Conservation (phyloP, 2,797 vertebrate species). For the Moxostoma hubbsi region DNA sequence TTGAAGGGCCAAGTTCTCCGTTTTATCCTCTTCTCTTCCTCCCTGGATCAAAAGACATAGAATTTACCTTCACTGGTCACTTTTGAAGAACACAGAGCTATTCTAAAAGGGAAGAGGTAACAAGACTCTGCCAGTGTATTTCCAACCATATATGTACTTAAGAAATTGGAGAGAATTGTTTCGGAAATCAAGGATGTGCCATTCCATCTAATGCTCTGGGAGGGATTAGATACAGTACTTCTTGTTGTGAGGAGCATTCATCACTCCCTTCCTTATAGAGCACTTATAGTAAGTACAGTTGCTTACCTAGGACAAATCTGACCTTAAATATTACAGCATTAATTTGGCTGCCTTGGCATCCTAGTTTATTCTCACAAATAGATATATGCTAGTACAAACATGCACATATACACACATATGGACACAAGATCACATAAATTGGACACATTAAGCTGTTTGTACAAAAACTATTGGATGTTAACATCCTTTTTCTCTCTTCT, state of each 20-base stretch:
- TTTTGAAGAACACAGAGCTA: slow-evolving; percentile 59
- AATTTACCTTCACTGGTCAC: slow-evolving; percentile 76
- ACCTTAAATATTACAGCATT: slow-evolving; percentile 61
- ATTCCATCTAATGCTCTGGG: slow-evolving; percentile 53
- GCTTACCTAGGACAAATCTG: slow-evolving; percentile 42
- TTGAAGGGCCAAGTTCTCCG: slow-evolving; percentile 65
- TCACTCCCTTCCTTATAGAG: slow-evolving; percentile 27
- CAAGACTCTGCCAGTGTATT: slow-evolving; percentile 60
- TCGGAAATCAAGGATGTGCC: slow-evolving; percentile 58
- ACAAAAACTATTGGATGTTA: slow-evolving; percentile 49
- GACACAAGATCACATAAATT: slow-evolving; percentile 34
- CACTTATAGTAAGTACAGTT: slow-evolving; percentile 64
- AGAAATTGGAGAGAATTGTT: slow-evolving; percentile 59
- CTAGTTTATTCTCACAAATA: slow-evolving; percentile 25
- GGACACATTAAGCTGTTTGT: slow-evolving; percentile 68
- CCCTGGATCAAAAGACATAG: slow-evolving; percentile 69
- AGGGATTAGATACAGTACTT: slow-evolving; percentile 16
- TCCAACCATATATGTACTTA: slow-evolving; percentile 20
- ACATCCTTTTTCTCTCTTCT: slow-evolving; percentile 38
- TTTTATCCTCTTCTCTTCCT: slow-evolving; percentile 46
- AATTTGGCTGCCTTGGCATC: slow-evolving; percentile 67
- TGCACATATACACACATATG: neutral
- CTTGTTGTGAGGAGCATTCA: slow-evolving; percentile 21
- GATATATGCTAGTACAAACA: slow-evolving; percentile 34
- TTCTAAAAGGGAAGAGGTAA: slow-evolving; percentile 60